Percentiles rank a stretch among this genome's conserved stretches.
Conservation (phyloP, 1,140 invertebrate species). For the Hormaphis cornu region DNA sequence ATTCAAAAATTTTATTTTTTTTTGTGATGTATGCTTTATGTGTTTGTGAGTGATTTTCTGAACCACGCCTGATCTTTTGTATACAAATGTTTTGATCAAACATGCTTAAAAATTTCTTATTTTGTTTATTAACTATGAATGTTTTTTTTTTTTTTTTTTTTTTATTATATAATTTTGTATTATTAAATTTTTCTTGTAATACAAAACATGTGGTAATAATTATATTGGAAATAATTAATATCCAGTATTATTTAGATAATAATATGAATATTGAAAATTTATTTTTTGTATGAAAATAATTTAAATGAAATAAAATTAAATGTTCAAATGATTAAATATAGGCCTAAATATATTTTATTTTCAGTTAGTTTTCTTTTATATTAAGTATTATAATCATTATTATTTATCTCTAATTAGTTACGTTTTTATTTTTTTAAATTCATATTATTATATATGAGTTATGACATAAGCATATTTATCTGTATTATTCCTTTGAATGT, state of each 20-base stretch:
- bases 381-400: not conserved
- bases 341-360: conserved; percentile 8
- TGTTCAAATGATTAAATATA: conserved; percentile 1
- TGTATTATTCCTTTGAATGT: not conserved
- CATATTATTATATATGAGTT: not conserved
- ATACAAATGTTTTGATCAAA: not conserved
- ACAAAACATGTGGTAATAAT: not conserved
- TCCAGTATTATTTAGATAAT: conserved; percentile 9
- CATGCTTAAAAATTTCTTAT: not conserved
- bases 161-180: conserved; percentile 15
- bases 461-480: not conserved
- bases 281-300: conserved; percentile 13
- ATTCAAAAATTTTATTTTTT: conserved; percentile 9
- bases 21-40: not conserved
- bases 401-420: conserved; percentile 2
- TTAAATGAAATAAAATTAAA: conserved; percentile 7
- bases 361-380: conserved; percentile 2
- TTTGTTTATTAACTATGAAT: conserved; percentile 4
- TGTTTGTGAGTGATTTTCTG: conserved; percentile 13
- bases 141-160: not conserved
- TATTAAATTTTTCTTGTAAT: conserved; percentile 20
- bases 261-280: conserved; percentile 22
- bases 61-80: conserved; percentile 10
- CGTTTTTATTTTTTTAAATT: not conserved
- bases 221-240: conserved; percentile 14